phyloP scores from a whole-genome alignment of 2,797 vertebrate genomes.

The Tenualosa thibaudeaui region DNA sequence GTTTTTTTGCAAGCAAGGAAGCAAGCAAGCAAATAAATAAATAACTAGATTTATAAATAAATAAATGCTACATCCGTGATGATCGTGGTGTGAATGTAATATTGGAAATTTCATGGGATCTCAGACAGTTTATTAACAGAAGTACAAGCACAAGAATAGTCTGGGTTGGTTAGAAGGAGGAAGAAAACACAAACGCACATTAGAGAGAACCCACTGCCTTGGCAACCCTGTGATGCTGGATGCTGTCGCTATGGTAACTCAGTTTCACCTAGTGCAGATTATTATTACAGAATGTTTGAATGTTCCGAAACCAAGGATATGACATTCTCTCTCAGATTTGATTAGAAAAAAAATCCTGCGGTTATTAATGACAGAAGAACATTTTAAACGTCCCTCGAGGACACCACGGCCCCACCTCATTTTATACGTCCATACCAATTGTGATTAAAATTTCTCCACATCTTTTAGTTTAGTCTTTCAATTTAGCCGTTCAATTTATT shows the following conservation, averaged over 20 bases:
- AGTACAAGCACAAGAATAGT: too few relatives aligned
- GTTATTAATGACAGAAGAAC: background rate
- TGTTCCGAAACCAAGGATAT: background rate
- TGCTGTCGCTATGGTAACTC: conserved; percentile 14
- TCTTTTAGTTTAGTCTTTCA: background rate
- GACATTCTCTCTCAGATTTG: background rate
- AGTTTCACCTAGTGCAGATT: background rate
- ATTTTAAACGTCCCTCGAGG: background rate
- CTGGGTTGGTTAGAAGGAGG: background rate
- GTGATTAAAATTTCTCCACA: background rate
- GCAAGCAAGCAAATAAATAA: too few relatives aligned
- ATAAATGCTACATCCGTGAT: too few relatives aligned
- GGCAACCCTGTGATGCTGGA: conserved; percentile 4
- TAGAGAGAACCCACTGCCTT: background rate
- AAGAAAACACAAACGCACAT: background rate
- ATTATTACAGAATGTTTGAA: background rate
- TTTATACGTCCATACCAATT: background rate
- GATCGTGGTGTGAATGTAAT: too few relatives aligned
- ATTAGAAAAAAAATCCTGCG: background rate
- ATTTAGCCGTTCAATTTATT: background rate
- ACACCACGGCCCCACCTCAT: background rate
- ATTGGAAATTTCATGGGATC: too few relatives aligned
- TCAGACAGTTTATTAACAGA: too few relatives aligned
- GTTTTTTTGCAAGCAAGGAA: too few relatives aligned
- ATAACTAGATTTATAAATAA: too few relatives aligned